These are phyloP conservation scores for Sycophaga agraensis DNA, from an alignment of 1,140 invertebrate genomes.

Conservation along the genomic window DNA sequence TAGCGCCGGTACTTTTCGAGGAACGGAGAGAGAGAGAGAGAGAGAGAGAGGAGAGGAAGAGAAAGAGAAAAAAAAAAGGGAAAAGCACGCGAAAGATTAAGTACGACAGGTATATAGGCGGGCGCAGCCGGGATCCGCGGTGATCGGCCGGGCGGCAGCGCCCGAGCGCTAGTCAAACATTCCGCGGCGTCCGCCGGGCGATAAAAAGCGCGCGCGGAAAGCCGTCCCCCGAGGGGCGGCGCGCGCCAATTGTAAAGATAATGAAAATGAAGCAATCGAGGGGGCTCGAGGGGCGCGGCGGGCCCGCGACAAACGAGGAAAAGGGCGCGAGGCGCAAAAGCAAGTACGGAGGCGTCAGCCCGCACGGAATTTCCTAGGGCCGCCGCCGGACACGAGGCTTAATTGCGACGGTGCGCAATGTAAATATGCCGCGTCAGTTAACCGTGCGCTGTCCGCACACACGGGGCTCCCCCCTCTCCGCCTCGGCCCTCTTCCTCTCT, in stretches of 20 bases:
- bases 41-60: slow-evolving; percentile 27
- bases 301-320: not conserved
- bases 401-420: slow-evolving; percentile 54
- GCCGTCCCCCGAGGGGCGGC: no score
- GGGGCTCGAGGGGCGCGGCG: slow-evolving; percentile 15
- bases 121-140: no score
- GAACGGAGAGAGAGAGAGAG: not conserved
- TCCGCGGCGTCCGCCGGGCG: no score
- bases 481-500: no score
- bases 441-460: slow-evolving; percentile 38
- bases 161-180: no score
- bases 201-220: no score
- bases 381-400: slow-evolving; percentile 50
- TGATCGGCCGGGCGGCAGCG: no score
- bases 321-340: slow-evolving; percentile 39
- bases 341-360: slow-evolving; percentile 49
- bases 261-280: not conserved
- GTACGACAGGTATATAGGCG: no score
- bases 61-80: no score
- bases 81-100: no score
- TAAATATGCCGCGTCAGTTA: slow-evolving; percentile 56
- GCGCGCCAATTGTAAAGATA: not conserved
- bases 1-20: no score
- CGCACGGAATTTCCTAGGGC: slow-evolving; percentile 50
- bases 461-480: no score